Evolutionary conservation across 1,140 invertebrate genomes (phyloP).

Genomic region (Pseudomyrmex gracilis): DNA sequence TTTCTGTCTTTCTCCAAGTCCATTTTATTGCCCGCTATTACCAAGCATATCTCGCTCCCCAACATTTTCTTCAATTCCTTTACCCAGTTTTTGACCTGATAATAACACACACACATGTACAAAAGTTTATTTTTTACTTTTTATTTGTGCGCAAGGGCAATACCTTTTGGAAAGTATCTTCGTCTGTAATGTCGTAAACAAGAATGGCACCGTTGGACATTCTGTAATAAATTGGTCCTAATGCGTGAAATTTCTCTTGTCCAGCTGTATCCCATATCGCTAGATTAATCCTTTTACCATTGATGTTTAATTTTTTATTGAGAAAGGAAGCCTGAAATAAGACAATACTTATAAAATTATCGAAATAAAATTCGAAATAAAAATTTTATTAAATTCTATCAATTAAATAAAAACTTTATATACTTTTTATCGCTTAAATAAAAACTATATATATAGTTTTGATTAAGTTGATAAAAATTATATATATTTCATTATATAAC

Average conservation of each 20-base stretch:
- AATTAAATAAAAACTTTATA: too few relatives aligned
- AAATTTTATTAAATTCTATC: neutral
- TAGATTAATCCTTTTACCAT: slow-evolving; percentile 95
- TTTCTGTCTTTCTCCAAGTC: slow-evolving; percentile 97
- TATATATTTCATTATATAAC: too few relatives aligned
- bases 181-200: slow-evolving; percentile 99
- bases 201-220: slow-evolving; percentile 99
- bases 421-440: too few relatives aligned
- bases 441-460: too few relatives aligned
- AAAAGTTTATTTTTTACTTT: neutral
- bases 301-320: slow-evolving; percentile 97
- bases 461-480: too few relatives aligned
- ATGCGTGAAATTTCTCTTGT: slow-evolving; percentile 97
- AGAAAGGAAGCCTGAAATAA: slow-evolving; percentile 96
- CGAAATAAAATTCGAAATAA: neutral
- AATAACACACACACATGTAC: neutral
- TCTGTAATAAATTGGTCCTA: slow-evolving; percentile 98
- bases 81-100: slow-evolving; percentile 98
- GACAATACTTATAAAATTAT: neutral
- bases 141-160: neutral
- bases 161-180: slow-evolving; percentile 98
- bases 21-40: slow-evolving; percentile 99
- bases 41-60: slow-evolving; percentile 95
- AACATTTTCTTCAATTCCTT: slow-evolving; percentile 98
- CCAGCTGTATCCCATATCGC: slow-evolving; percentile 99